Conservation (phyloP, 2,113 vertebrate species). For the Sclerurus mexicanus region DNA sequence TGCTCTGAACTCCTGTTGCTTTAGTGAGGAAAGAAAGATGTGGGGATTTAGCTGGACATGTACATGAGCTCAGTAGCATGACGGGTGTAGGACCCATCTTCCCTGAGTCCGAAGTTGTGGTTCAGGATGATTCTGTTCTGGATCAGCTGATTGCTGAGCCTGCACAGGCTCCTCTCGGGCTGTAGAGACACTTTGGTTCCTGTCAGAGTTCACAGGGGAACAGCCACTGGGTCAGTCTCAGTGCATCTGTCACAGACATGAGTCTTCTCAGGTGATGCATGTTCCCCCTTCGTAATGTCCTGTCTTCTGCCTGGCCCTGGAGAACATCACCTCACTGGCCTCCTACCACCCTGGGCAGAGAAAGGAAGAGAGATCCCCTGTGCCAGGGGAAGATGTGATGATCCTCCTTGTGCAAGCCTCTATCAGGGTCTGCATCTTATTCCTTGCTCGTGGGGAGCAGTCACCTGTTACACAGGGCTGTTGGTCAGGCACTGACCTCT, state of each 20-base stretch:
- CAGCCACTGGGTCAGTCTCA: not conserved
- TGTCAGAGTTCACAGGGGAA: not conserved
- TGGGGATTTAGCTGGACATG: not conserved
- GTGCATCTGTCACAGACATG: not conserved
- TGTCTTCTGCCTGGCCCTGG: not conserved
- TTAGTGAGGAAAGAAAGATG: accelerated
- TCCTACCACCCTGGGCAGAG: not conserved
- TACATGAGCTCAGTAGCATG: accelerated
- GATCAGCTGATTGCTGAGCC: not conserved
- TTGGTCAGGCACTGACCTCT: not conserved
- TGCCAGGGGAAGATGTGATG: not conserved
- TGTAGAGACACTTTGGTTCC: not conserved
- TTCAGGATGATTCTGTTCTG: accelerated
- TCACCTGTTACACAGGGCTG: not conserved
- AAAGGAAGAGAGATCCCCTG: not conserved
- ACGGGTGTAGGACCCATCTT: no score
- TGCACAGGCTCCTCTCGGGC: not conserved
- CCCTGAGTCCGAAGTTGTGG: not conserved
- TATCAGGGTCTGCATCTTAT: not conserved
- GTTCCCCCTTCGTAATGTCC: not conserved
- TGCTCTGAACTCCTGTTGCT: not conserved
- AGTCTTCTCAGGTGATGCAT: not conserved
- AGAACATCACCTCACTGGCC: not conserved
- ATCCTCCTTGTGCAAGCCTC: not conserved
- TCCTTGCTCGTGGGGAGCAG: not conserved